A percentile compares a stretch with the other conserved stretches of the same genome.
These are phyloP conservation scores for Hirudo medicinalis DNA, from an alignment of 1,140 invertebrate genomes.

Conservation along the genomic window DNA sequence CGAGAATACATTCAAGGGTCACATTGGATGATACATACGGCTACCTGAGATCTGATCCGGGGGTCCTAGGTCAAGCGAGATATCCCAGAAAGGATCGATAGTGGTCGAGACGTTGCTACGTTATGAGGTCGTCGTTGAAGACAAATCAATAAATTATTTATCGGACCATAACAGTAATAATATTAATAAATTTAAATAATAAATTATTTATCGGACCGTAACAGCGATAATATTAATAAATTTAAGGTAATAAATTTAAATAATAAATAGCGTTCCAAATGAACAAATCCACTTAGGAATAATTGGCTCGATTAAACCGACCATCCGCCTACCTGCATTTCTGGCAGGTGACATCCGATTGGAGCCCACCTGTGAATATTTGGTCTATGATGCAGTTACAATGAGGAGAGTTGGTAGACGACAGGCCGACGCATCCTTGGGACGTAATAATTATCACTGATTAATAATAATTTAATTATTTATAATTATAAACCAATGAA, in stretches of 20 bases:
- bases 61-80: conserved; percentile 72
- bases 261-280: too few species aligned
- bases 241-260: too few species aligned
- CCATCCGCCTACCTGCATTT: conserved; percentile 60
- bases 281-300: conserved; percentile 18
- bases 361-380: conserved; percentile 86
- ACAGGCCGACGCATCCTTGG: conserved; percentile 39
- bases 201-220: too few species aligned
- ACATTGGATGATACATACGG: conserved; percentile 36
- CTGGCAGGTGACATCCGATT: conserved; percentile 91
- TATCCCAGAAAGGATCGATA: conserved; percentile 94
- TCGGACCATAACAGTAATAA: too few species aligned
- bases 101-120: conserved; percentile 65
- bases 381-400: conserved; percentile 95
- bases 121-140: too few species aligned
- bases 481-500: background rate
- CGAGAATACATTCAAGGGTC: too few species aligned
- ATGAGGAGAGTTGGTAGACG: conserved; percentile 48
- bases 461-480: background rate
- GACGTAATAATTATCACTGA: background rate
- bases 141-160: too few species aligned
- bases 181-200: too few species aligned
- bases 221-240: too few species aligned
- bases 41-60: conserved; percentile 28
- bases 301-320: background rate